Evolutionary conservation across 2,113 vertebrate genomes (phyloP).

Genomic region (Cisticola juncidis): DNA sequence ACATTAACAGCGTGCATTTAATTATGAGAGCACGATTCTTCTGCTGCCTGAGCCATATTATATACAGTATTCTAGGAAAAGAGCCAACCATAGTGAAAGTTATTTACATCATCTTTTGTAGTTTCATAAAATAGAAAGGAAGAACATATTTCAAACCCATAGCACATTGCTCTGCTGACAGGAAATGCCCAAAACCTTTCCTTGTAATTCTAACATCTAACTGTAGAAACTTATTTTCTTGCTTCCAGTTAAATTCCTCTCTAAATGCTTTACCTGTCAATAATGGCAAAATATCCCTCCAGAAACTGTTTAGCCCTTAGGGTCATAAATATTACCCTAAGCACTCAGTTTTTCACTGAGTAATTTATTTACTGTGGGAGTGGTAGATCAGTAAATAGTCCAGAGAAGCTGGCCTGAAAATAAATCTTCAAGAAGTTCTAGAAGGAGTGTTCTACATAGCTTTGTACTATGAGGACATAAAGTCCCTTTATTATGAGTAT

Average conservation of each 20-base stretch:
- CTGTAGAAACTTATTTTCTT: not conserved
- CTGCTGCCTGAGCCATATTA: not conserved
- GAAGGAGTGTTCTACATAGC: not conserved
- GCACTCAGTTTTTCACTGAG: not conserved
- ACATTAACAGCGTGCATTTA: not conserved
- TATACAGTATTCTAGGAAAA: not conserved
- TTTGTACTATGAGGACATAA: not conserved
- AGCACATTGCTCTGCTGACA: not conserved
- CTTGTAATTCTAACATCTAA: not conserved
- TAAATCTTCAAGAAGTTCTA: not conserved
- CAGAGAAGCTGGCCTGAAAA: not conserved
- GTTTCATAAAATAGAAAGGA: not conserved
- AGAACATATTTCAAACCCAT: not conserved
- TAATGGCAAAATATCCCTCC: not conserved
- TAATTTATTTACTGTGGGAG: not conserved
- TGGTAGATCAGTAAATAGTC: rapidly evolving
- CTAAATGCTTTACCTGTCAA: not conserved
- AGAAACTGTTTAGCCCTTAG: not conserved
- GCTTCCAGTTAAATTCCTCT: not conserved
- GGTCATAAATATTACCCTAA: not conserved
- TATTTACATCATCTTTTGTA: not conserved
- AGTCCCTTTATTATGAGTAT: not conserved
- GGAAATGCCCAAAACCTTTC: not conserved
- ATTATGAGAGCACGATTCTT: not conserved
- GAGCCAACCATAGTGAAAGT: not conserved